These are phyloP conservation scores for Dasyurus viverrinus DNA, from an alignment of 2,113 vertebrate genomes.

Conservation along the genomic window DNA sequence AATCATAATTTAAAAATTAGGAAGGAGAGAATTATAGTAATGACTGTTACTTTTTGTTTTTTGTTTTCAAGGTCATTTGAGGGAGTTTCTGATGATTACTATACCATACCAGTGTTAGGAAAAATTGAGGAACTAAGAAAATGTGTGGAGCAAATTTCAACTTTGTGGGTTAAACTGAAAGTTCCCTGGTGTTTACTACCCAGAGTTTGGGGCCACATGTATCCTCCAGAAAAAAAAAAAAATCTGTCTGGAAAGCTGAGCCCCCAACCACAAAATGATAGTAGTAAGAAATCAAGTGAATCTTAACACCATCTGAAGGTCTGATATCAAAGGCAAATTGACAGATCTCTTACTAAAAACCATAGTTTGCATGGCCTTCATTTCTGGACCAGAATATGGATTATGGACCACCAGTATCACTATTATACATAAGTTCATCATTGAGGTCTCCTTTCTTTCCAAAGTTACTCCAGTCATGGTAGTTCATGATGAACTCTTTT, in stretches of 20 bases:
- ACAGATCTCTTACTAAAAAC: background rate
- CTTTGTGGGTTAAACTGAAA: background rate
- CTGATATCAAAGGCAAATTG: background rate
- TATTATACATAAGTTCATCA: background rate
- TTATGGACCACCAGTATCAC: background rate
- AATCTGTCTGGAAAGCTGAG: background rate
- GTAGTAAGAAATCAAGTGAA: background rate
- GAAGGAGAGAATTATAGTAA: background rate
- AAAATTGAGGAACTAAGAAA: slow-evolving; percentile 46
- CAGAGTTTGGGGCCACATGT: background rate
- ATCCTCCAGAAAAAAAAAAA: slow-evolving; percentile 2
- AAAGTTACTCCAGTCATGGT: background rate
- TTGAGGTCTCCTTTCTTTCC: background rate
- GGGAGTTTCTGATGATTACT: slow-evolving; percentile 23
- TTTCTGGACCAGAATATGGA: too few species aligned
- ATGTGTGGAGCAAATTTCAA: background rate
- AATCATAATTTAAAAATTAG: background rate
- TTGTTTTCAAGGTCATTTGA: slow-evolving; percentile 9
- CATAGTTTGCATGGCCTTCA: background rate
- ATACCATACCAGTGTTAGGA: slow-evolving; percentile 16
- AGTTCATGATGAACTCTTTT: background rate
- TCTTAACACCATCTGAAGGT: background rate
- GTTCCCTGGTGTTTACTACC: background rate
- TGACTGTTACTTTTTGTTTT: background rate
- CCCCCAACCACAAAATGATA: background rate